Base-by-base conservation (phyloP, 2,888 invertebrate genomes). In the Pristionchus entomophagus region DNA sequence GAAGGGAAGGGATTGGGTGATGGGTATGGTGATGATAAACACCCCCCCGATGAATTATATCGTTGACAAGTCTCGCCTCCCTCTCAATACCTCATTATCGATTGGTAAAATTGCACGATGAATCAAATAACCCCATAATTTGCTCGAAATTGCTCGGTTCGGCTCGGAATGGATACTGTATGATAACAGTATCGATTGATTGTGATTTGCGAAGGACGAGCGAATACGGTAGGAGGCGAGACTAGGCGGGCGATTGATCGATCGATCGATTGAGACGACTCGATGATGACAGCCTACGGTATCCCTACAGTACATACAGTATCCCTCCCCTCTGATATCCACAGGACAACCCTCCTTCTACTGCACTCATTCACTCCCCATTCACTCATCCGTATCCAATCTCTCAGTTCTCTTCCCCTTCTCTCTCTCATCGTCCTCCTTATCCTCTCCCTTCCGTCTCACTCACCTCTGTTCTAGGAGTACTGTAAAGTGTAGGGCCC, bases 191-290 rank as follows among this genome's bases (percentile, higher is more conserved):
- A 73, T 73, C 26, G 38, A 73, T 73, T 73, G 73, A 73, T 73
- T 73, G 65, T 65, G 65, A n/a, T 65, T 65, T 32, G 32, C 14
- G 73, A 73, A 19, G 38, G 73, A 45, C 41, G 41, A 41, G 73
- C 38, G 73, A 38, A 73, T 73, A 73, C 73, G 73, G 73, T 73
- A 73, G 73, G 73, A 73, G 73, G 73, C 73, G 73, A 73, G 73
- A 73, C 73, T 73, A 73, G 41, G 73, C 22, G 38, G 73, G 35
- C 65, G 45, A 65, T 32, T 65, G 22, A 65, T 35, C 73, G 41
- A 38, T 73, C 73, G 73, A 69, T 38, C 45, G 45, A 45, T 10
- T 45, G 14, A 14, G 8, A 45, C 45, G 45, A 45, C 45, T 41
- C n/a, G n/a, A 38, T 38, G 41, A 26, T 45, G 73, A 73, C 41